Conservation (phyloP, 2,113 vertebrate genomes). For the Leptobrachium ailaonicum region DNA sequence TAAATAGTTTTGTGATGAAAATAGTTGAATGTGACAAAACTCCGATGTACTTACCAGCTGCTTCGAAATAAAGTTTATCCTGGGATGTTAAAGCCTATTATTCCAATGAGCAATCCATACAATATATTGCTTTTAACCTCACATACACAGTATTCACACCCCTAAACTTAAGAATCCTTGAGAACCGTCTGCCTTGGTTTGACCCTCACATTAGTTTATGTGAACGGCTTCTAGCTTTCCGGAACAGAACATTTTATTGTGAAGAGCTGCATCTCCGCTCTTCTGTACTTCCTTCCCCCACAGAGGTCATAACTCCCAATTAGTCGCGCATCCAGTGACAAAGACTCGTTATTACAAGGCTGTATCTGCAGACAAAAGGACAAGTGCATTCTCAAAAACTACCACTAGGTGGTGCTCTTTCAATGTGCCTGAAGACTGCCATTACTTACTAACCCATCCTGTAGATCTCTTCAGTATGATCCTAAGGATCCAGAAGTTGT, state of each 20-base stretch:
- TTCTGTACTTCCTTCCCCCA: constrained; percentile 26
- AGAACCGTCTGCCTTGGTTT: constrained; percentile 7
- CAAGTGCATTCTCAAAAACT: not conserved
- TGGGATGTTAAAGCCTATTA: not conserved
- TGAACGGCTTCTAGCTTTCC: constrained; percentile 11
- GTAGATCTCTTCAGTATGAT: too few species aligned
- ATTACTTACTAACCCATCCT: too few species aligned
- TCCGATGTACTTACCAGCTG: not conserved
- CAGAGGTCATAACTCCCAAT: constrained; percentile 28
- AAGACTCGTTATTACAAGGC: constrained; percentile 19
- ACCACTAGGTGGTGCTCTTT: constrained; percentile 56
- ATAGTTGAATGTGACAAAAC: constrained; percentile 17
- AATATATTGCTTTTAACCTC: not conserved
- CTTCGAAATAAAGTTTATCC: constrained; percentile 9
- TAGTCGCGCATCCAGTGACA: constrained; percentile 22
- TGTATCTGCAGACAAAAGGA: not conserved
- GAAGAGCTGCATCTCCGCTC: constrained; percentile 5
- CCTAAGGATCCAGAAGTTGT: too few species aligned
- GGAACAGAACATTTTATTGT: constrained; percentile 24
- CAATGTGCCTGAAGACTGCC: too few species aligned
- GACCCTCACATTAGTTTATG: constrained; percentile 5
- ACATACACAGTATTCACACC: not conserved
- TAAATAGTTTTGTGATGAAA: not conserved
- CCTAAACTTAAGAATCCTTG: not conserved
- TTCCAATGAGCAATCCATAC: not conserved